Percentiles rank a stretch among this genome's conserved stretches.
Evolutionary conservation across 2,888 invertebrate species (phyloP).

Genomic region (Athrips mouffetella): DNA sequence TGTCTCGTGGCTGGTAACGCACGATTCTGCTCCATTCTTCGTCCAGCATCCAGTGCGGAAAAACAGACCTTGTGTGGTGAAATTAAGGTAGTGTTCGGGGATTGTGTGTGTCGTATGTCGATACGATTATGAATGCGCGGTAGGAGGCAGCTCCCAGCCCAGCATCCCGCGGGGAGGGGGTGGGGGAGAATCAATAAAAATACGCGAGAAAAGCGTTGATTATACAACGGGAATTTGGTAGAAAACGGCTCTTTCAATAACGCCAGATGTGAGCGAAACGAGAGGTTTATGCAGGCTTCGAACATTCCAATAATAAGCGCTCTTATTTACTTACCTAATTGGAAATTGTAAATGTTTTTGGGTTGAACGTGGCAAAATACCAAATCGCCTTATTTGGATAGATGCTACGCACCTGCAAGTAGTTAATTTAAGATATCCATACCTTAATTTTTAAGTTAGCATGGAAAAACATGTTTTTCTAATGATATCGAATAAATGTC

Average conservation of each 20-base stretch:
- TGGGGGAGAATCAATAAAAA: constrained; percentile 74
- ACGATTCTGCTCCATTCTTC: constrained; percentile 73
- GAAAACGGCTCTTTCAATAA: constrained; percentile 65
- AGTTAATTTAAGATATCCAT: not conserved
- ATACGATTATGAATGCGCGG: constrained; percentile 78
- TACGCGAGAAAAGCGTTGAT: constrained; percentile 77
- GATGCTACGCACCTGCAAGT: not conserved
- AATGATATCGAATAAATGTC: constrained; percentile 6
- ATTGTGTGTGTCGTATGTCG: constrained; percentile 58
- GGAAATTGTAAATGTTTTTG: constrained; percentile 25
- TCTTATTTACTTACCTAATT: constrained; percentile 16
- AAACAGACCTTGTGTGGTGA: constrained; percentile 44
- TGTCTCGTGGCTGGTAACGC: constrained; percentile 76
- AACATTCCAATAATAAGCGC: constrained; percentile 13
- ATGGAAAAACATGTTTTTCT: not conserved
- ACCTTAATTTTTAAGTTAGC: not conserved
- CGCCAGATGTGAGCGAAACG: constrained; percentile 48
- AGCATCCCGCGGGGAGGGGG: constrained; percentile 60
- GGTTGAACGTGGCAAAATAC: not conserved
- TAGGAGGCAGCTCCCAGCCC: constrained; percentile 74
- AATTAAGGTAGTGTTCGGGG: constrained; percentile 53
- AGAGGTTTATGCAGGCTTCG: constrained; percentile 34
- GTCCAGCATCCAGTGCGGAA: constrained; percentile 33
- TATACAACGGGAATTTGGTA: constrained; percentile 70
- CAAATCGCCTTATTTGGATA: constrained; percentile 8